phyloP scores from a whole-genome alignment of 1,140 invertebrate species.

The Riptortus pedestris region DNA sequence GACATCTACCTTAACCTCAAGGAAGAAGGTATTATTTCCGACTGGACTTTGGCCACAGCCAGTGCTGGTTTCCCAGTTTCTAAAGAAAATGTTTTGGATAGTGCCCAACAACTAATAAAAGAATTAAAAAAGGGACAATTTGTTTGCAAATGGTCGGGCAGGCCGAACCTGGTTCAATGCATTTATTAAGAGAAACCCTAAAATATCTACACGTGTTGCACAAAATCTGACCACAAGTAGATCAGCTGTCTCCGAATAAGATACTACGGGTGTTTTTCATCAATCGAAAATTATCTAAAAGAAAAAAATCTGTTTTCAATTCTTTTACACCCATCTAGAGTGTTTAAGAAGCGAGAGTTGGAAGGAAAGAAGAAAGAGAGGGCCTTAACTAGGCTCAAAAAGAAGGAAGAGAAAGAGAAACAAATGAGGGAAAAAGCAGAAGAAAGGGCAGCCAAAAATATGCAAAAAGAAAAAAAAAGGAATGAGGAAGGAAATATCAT shows the following conservation, averaged over 20 bases:
- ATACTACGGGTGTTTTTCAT: slow-evolving; percentile 34
- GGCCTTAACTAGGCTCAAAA: no score
- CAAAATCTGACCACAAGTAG: slow-evolving; percentile 33
- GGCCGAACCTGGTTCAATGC: neutral
- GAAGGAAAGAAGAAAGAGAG: no score
- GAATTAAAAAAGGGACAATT: neutral
- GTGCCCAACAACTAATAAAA: neutral
- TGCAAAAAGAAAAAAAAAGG: no score
- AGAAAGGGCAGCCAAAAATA: no score
- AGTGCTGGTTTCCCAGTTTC: neutral
- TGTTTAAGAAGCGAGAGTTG: no score
- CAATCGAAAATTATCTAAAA: slow-evolving; percentile 32
- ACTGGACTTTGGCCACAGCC: neutral
- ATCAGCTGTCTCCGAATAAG: slow-evolving; percentile 31
- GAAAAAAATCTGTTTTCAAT: neutral
- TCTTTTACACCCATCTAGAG: neutral
- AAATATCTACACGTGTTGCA: slow-evolving; percentile 29
- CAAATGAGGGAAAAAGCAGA: no score
- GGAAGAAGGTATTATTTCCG: neutral
- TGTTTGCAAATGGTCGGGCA: neutral
- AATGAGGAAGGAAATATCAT: neutral
- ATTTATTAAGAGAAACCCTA: no score
- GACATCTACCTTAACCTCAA: no score
- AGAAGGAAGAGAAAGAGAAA: no score
- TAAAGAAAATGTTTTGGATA: neutral